Conservation (phyloP, 1,140 invertebrate species). For the Ceratosolen solmsi region DNA sequence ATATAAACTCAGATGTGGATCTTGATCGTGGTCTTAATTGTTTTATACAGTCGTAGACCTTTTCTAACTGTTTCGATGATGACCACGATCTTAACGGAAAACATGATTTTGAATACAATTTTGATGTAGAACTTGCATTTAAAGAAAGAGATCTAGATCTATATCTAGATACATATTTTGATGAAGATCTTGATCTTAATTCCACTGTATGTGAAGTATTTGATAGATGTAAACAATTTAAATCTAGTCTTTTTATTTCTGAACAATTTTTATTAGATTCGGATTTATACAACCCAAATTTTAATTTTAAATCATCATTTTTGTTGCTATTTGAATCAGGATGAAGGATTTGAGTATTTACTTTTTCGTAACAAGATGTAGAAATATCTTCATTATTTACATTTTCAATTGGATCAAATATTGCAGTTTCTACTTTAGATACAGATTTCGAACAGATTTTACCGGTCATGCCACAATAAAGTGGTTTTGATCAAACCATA, state of each 20-base stretch:
- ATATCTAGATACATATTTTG: constrained; percentile 55
- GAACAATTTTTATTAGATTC: background rate
- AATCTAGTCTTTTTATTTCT: constrained; percentile 27
- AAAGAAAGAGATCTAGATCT: constrained; percentile 56
- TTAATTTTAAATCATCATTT: background rate
- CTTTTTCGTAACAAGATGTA: background rate
- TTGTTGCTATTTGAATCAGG: background rate
- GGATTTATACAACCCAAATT: background rate
- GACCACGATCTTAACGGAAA: constrained; percentile 59
- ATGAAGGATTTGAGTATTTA: background rate
- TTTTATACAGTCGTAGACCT: constrained; percentile 50
- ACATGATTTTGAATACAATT: constrained; percentile 55
- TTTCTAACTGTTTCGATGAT: constrained; percentile 47
- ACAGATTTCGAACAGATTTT: background rate
- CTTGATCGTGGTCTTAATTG: constrained; percentile 57
- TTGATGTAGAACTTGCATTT: constrained; percentile 58
- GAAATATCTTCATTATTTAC: background rate
- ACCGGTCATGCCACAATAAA: too few relatives aligned
- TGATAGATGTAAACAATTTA: constrained; percentile 46
- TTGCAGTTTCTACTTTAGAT: background rate
- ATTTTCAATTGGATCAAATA: background rate
- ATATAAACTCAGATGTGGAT: constrained; percentile 63
- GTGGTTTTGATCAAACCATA: too few relatives aligned
- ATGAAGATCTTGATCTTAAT: constrained; percentile 56
- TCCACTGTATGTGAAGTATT: constrained; percentile 36